Percentiles rank a stretch among this genome's conserved stretches.
These are phyloP conservation scores for Mirounga angustirostris DNA, from an alignment of 2,113 vertebrate species.

Conservation along the genomic window DNA sequence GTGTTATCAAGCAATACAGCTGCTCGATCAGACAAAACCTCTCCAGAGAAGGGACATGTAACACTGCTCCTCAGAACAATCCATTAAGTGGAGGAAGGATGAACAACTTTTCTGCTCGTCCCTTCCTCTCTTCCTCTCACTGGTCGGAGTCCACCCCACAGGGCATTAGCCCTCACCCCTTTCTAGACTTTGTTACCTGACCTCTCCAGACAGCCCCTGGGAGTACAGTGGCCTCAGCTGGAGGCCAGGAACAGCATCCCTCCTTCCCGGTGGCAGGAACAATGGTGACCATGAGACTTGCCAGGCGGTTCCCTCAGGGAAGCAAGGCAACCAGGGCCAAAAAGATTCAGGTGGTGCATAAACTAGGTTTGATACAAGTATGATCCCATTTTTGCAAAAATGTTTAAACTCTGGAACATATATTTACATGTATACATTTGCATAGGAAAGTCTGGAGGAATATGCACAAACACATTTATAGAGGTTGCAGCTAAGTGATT, in stretches of 20 bases:
- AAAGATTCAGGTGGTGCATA: not conserved
- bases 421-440: not conserved
- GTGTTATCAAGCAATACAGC: not conserved
- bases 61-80: not conserved
- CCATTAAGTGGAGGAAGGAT: not conserved
- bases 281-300: not conserved
- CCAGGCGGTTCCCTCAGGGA: not conserved
- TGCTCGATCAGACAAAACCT: not conserved
- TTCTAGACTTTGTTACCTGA: not conserved
- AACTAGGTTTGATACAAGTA: not conserved
- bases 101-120: not conserved
- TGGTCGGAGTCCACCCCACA: not conserved
- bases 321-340: not conserved
- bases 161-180: not conserved
- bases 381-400: not conserved
- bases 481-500: not conserved
- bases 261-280: not conserved
- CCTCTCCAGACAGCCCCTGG: not conserved
- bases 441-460: not conserved
- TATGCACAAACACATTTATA: not conserved
- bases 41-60: not conserved
- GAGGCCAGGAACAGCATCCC: not conserved
- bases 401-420: not conserved
- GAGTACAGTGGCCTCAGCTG: not conserved
- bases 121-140: not conserved